Evolutionary conservation across 2,888 invertebrate genomes (phyloP).

Genomic region (Idaea dimidiata): DNA sequence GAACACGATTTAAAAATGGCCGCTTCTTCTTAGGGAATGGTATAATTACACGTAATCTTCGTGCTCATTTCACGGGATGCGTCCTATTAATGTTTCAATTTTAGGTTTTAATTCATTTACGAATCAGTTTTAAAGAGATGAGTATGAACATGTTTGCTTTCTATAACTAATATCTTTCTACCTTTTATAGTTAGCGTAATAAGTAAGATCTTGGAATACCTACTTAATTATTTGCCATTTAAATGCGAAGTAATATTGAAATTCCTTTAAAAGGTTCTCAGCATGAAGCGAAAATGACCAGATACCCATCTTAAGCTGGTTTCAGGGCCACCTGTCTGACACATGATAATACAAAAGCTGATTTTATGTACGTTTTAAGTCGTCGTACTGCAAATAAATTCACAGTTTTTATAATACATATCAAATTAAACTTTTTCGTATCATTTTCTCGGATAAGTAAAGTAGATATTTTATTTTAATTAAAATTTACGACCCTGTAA

Average conservation of each 20-base stretch:
- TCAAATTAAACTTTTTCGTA: conserved; percentile 56
- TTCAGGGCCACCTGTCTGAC: conserved; percentile 67
- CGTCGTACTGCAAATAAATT: conserved; percentile 60
- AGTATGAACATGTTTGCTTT: conserved; percentile 25
- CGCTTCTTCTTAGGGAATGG: conserved; percentile 38
- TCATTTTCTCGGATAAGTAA: conserved; percentile 44
- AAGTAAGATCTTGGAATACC: conserved; percentile 34
- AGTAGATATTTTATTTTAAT: conserved; percentile 37
- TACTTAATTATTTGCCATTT: conserved; percentile 55
- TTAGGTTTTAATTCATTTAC: conserved; percentile 35
- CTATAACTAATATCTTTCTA: conserved; percentile 51
- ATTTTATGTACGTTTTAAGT: conserved; percentile 62
- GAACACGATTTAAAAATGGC: conserved; percentile 65
- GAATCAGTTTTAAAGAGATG: conserved; percentile 27
- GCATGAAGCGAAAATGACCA: conserved; percentile 59
- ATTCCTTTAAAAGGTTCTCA: conserved; percentile 54
- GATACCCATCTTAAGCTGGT: conserved; percentile 50
- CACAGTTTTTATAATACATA: conserved; percentile 66
- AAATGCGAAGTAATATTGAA: conserved; percentile 60
- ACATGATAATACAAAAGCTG: conserved; percentile 55
- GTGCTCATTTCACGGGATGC: conserved; percentile 37
- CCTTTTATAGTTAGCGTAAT: conserved; percentile 39
- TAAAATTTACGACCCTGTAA: conserved; percentile 28
- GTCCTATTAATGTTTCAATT: conserved; percentile 44
- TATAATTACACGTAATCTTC: conserved; percentile 21